Percentiles rank a stretch among this genome's conserved stretches.
phyloP scores from a whole-genome alignment of 2,113 vertebrate species.

The Albula goreensis region DNA sequence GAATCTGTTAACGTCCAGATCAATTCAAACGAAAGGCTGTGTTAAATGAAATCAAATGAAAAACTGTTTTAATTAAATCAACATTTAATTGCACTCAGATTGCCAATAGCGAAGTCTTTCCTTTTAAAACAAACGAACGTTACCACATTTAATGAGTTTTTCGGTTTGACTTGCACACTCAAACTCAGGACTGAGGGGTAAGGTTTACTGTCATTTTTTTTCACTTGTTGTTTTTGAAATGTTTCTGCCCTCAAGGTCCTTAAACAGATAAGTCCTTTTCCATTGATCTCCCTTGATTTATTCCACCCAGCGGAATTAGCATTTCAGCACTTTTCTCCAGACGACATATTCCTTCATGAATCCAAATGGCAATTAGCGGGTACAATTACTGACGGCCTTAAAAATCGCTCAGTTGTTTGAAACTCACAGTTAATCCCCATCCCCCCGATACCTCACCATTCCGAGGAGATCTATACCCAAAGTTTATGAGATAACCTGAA shows the following conservation, averaged over 20 bases:
- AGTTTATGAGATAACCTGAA: neutral
- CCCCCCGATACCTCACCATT: neutral
- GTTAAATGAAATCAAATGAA: neutral
- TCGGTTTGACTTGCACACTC: neutral
- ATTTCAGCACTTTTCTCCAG: neutral
- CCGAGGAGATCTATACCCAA: neutral
- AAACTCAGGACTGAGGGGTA: neutral
- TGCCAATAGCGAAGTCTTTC: neutral
- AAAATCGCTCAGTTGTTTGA: neutral
- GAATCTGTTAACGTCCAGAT: neutral
- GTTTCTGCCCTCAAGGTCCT: neutral
- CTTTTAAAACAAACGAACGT: neutral
- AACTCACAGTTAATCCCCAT: neutral
- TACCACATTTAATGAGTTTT: neutral
- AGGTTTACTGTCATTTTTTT: neutral
- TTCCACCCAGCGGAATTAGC: neutral
- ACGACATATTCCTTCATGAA: neutral
- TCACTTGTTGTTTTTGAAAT: neutral
- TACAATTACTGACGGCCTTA: neutral
- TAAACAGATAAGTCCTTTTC: too few relatives aligned
- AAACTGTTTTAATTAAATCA: conserved; percentile 4
- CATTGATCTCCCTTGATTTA: neutral
- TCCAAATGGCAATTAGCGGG: neutral
- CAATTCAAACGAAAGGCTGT: neutral
- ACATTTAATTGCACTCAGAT: neutral